Evolutionary conservation across 1,140 invertebrate species (phyloP).

Genomic region (Drosophila pectinifera): DNA sequence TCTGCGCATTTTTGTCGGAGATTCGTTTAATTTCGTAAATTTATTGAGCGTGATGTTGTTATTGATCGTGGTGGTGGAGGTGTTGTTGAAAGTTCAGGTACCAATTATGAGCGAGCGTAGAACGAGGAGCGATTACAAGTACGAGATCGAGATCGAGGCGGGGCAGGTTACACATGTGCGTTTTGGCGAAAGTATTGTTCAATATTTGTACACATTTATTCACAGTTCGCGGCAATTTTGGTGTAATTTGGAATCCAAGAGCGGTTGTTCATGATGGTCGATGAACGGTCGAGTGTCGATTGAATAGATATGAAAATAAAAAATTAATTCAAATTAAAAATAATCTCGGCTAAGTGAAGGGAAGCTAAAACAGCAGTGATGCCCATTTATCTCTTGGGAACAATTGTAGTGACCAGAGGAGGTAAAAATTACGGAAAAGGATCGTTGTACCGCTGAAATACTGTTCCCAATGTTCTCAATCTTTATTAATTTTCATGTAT

Average conservation of each 20-base stretch:
- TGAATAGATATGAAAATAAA: slow-evolving; percentile 42
- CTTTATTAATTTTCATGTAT: too few relatives aligned
- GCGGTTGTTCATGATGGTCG: slow-evolving; percentile 42
- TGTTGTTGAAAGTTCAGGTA: slow-evolving; percentile 68
- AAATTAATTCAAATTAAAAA: slow-evolving; percentile 36
- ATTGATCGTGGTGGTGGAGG: slow-evolving; percentile 62
- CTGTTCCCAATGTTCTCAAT: too few relatives aligned
- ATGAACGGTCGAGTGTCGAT: slow-evolving; percentile 38
- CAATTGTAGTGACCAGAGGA: neutral
- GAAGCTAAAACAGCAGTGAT: slow-evolving; percentile 12
- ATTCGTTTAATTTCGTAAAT: slow-evolving; percentile 23
- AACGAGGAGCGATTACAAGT: slow-evolving; percentile 34
- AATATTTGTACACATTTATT: slow-evolving; percentile 58
- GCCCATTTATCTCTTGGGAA: neutral
- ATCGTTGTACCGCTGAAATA: neutral
- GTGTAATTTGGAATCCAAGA: slow-evolving; percentile 55
- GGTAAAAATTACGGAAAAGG: neutral
- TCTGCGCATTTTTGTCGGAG: slow-evolving; percentile 77
- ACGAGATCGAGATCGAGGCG: slow-evolving; percentile 20
- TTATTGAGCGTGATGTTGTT: slow-evolving; percentile 52
- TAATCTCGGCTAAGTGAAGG: slow-evolving; percentile 9
- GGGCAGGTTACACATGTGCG: slow-evolving; percentile 72
- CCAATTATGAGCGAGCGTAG: slow-evolving; percentile 46
- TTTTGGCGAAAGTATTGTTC: slow-evolving; percentile 50
- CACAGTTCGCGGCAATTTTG: slow-evolving; percentile 48